Evolutionary conservation across 2,888 invertebrate genomes (phyloP).

Genomic region (Tholera decimalis): DNA sequence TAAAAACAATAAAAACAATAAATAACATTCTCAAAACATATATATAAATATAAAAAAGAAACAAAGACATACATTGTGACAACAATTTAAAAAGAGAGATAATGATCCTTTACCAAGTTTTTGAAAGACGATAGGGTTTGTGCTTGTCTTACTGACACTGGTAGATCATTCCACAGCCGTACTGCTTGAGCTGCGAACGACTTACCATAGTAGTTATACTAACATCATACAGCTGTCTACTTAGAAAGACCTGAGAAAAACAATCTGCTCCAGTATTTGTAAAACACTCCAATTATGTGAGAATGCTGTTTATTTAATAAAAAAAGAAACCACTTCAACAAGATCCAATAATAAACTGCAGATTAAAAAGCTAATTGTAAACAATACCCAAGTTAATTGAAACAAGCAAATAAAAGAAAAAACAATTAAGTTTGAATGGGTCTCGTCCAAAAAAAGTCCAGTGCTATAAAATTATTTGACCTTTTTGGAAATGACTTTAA

Average conservation of each 20-base stretch:
- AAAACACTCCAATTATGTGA: constrained; percentile 16
- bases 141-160: too few relatives aligned
- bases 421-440: constrained; percentile 32
- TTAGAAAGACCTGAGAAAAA: constrained; percentile 3
- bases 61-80: too few relatives aligned
- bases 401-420: constrained; percentile 40
- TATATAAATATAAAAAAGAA: too few relatives aligned
- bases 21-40: too few relatives aligned
- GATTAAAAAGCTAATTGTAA: constrained; percentile 43
- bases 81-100: too few relatives aligned
- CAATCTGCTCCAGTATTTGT: constrained; percentile 11
- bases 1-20: too few relatives aligned
- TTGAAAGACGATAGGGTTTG: too few relatives aligned
- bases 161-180: too few relatives aligned
- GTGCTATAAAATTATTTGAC: constrained; percentile 21
- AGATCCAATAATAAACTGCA: constrained; percentile 37
- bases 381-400: constrained; percentile 47
- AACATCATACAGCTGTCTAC: neutral
- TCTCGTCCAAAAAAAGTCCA: constrained; percentile 19
- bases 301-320: constrained; percentile 29
- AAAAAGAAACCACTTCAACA: constrained; percentile 6
- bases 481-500: constrained; percentile 32
- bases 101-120: too few relatives aligned
- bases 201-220: too few relatives aligned
- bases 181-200: too few relatives aligned